phyloP scores from a whole-genome alignment of 2,888 invertebrate species.

The Drosophila multiciliata region DNA sequence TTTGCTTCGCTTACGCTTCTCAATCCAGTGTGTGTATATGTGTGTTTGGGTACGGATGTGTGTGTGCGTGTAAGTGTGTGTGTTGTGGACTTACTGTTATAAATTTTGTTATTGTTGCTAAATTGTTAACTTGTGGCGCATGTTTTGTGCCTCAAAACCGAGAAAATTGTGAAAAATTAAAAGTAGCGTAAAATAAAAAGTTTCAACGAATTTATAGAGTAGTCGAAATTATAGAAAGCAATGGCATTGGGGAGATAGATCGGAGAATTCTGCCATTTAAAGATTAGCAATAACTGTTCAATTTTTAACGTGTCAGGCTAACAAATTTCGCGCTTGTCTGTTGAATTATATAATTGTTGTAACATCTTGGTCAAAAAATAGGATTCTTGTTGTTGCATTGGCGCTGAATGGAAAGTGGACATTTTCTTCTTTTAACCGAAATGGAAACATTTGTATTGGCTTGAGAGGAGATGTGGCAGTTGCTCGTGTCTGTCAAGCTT shows the following conservation, averaged over 20 bases:
- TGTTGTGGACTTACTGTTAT: constrained; percentile 56
- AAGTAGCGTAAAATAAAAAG: constrained; percentile 46
- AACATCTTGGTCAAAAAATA: constrained; percentile 62
- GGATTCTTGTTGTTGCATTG: constrained; percentile 36
- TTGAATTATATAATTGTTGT: constrained; percentile 44
- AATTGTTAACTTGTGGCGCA: constrained; percentile 36
- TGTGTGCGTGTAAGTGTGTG: constrained; percentile 13
- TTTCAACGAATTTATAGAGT: constrained; percentile 45
- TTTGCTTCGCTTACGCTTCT: constrained; percentile 61
- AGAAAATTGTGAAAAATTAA: constrained; percentile 6
- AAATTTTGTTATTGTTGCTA: constrained; percentile 50
- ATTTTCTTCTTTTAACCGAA: constrained; percentile 13
- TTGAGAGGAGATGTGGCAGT: constrained; percentile 16
- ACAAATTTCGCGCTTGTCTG: constrained; percentile 63
- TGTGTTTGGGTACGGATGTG: constrained; percentile 31
- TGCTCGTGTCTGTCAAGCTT: constrained; percentile 21
- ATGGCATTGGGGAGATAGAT: constrained; percentile 34
- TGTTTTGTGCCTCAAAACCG: constrained; percentile 27
- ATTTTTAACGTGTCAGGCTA: constrained; percentile 71
- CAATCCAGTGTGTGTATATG: constrained; percentile 33
- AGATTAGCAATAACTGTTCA: constrained; percentile 64
- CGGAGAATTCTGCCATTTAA: constrained; percentile 25
- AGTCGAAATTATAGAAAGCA: constrained; percentile 56
- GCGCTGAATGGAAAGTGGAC: constrained; percentile 21
- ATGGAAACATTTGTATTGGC: constrained; percentile 9